These are phyloP conservation scores for Lasioglossum pauxillum DNA, from an alignment of 2,888 invertebrate genomes.

Conservation along the genomic window DNA sequence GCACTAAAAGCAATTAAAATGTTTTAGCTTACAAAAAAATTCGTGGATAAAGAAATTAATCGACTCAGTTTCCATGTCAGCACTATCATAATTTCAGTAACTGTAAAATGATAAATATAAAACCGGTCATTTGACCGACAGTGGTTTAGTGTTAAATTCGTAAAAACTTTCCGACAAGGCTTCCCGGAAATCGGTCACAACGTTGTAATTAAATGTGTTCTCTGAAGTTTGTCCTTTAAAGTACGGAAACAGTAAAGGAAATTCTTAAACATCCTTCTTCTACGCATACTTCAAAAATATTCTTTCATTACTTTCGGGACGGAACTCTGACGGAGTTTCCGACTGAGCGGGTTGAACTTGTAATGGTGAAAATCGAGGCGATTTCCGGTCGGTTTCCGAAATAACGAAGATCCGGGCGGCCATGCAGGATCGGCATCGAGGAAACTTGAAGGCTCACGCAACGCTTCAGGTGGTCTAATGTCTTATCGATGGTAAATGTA, in stretches of 20 bases:
- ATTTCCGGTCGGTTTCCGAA: constrained; percentile 10
- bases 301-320: background rate
- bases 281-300: background rate
- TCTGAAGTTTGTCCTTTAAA: background rate
- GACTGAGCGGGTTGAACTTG: background rate
- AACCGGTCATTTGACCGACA: too few relatives aligned
- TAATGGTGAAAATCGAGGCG: background rate
- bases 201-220: background rate
- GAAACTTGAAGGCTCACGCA: constrained; percentile 56
- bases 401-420: constrained; percentile 22
- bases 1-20: too few relatives aligned
- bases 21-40: too few relatives aligned
- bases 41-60: too few relatives aligned
- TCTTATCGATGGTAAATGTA: constrained; percentile 72
- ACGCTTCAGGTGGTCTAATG: constrained; percentile 63
- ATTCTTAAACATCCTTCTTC: background rate
- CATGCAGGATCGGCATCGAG: background rate
- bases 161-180: background rate
- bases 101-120: too few relatives aligned
- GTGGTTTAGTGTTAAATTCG: background rate
- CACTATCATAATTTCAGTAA: too few relatives aligned
- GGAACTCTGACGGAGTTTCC: background rate
- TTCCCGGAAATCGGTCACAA: too few relatives aligned
- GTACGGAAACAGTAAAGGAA: background rate
- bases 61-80: too few relatives aligned